Base-by-base conservation (phyloP, 2,888 invertebrate species). In the Andrena praecox region DNA sequence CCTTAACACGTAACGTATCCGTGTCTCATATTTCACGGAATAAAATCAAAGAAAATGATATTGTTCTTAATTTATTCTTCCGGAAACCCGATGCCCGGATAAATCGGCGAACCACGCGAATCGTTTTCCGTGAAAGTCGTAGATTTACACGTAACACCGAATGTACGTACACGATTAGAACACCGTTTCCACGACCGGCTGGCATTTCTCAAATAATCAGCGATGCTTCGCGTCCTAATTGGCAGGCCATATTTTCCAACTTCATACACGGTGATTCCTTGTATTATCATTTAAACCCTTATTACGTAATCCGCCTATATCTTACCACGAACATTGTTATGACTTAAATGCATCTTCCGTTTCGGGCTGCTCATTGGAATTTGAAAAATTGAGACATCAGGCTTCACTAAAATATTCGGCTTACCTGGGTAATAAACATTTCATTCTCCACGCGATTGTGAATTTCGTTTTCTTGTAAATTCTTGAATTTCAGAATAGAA, bases 11-110 rank as follows among this genome's bases (percentile, higher is more conserved):
- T 63, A 52, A 50, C 24, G 33, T 16, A 20, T 7, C 56, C 56
- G 48, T 52, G 20, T 56, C 81, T 24, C 7, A 50, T 31, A 29
- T 42, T 35, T 68, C 60, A 27, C n/a, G 48, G 20, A 50, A 54
- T 64, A 7, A 54, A 62, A 81, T 60, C 56, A 80, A 64, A 29
- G 33, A 56, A 62, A 75, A 75, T 56, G 78, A 67, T 64, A 75
- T 59, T 69, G 35, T 56, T 74, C 20, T 50, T 84, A 80, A 76
- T 80, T 72, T 66, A 82, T 76, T 72, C 82, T 42, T 52, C 70
- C 72, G 56, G 67, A 80, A 64, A 54, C 68, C 8, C 33, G 67
- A 62, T 80, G 42, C n/a, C 33, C 24, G 48, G 50, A 77, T 82
- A 77, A 72, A 60, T 60, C 24, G 66, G 50, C 20, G 33, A 60